These are phyloP conservation scores for Lamellibrachia satsuma DNA, from an alignment of 2,888 invertebrate species.

Conservation along the genomic window DNA sequence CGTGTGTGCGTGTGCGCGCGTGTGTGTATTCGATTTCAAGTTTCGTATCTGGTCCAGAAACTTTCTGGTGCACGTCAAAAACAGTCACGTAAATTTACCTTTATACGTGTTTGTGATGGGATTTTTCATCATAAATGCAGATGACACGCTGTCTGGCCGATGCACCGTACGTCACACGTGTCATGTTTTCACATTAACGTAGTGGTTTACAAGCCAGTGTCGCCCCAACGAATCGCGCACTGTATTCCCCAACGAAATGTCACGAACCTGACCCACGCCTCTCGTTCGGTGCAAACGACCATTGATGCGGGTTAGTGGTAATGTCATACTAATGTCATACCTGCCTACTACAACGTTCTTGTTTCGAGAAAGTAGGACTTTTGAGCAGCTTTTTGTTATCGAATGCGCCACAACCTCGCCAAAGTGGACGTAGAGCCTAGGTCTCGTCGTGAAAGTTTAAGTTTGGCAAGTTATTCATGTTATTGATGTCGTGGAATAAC, in stretches of 20 bases:
- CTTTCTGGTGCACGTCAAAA: neutral
- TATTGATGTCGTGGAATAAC: no score
- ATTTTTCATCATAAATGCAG: neutral
- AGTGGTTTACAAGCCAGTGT: neutral
- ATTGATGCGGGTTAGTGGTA: neutral
- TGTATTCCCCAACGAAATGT: neutral
- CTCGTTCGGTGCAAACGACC: neutral
- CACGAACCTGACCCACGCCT: neutral
- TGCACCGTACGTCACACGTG: neutral
- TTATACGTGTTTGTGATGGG: neutral
- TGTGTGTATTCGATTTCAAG: no score
- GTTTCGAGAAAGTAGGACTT: neutral
- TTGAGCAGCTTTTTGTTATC: neutral
- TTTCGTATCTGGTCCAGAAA: neutral
- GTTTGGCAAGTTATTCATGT: no score
- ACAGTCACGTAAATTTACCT: neutral
- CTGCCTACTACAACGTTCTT: neutral
- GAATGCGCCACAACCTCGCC: no score
- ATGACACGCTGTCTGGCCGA: neutral
- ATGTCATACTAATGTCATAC: neutral
- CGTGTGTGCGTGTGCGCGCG: no score
- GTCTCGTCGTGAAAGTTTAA: no score
- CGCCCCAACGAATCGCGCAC: neutral
- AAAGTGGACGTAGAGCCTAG: no score
- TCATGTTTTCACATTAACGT: neutral